A percentile compares a stretch with the other conserved stretches of the same genome.
phyloP scores from a whole-genome alignment of 92 coral and sea anemone species.

The Epizoanthus rinbou region DNA sequence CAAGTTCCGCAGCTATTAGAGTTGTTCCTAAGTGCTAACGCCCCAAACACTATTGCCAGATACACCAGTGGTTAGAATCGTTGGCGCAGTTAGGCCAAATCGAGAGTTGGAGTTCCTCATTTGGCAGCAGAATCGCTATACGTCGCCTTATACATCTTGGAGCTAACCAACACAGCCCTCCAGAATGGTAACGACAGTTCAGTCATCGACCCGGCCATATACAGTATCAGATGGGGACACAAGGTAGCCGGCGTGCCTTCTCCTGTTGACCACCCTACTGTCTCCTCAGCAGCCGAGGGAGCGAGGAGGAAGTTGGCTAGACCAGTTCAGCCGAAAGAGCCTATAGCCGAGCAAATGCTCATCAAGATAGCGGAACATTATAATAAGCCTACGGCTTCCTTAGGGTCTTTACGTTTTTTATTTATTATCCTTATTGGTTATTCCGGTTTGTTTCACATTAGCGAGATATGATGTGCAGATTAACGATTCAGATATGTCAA shows the following conservation, averaged over 20 bases:
- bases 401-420: too few relatives aligned
- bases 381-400: too few relatives aligned
- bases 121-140: slow-evolving; percentile 9
- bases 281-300: too few relatives aligned
- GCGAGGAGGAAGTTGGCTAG: too few relatives aligned
- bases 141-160: slow-evolving; percentile 35
- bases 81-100: slow-evolving; percentile 39
- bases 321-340: too few relatives aligned
- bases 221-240: slow-evolving; percentile 52
- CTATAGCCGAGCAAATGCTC: too few relatives aligned
- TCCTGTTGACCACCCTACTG: slow-evolving; percentile 52
- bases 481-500: too few relatives aligned
- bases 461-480: too few relatives aligned
- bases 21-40: slow-evolving; percentile 39
- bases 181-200: slow-evolving; percentile 3
- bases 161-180: slow-evolving; percentile 34
- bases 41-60: slow-evolving; percentile 25
- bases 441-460: too few relatives aligned
- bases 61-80: slow-evolving; percentile 42
- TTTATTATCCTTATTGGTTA: too few relatives aligned
- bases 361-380: too few relatives aligned
- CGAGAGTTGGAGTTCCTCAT: slow-evolving; percentile 30
- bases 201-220: slow-evolving; percentile 45
- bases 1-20: slow-evolving; percentile 38
- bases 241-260: slow-evolving; percentile 37